Base-by-base conservation (phyloP, 2,888 invertebrate genomes). In the Aspidapion aeneum region DNA sequence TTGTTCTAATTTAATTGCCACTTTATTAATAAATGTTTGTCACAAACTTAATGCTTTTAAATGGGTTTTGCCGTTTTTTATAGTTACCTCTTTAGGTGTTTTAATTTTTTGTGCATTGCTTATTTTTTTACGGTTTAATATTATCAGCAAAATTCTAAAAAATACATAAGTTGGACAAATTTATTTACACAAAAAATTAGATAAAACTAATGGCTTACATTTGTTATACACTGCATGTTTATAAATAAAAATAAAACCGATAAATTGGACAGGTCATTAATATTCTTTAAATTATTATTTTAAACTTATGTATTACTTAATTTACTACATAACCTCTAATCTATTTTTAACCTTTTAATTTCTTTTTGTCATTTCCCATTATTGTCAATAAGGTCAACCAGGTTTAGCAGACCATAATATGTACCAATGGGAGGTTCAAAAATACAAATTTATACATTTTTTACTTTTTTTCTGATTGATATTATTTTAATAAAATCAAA, bases 11-110 rank as follows among this genome's bases (percentile, higher is more conserved):
- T 74, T 35, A 58, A 77, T 78, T 77, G 75, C 79, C 78, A 79
- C 78, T 78, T 77, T 74, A 78, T 76, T 79, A 79, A 80, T 79
- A 80, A 80, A 80, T 80, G 79, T 80, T 79, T 78, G 78, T 80
- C 79, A 79, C 79, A 79, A 60, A 60, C 79, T n/a, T 80, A 79
- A 79, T 80, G 79, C 79, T 79, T 79, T 78, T n/a, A n/a, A n/a
- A 35, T 35, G 35, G 79, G 80, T 79, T 79, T 79, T 80, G 78
- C 78, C 79, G 79, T 80, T 65, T 51, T 19, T 19, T n/a, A n/a
- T 79, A 78, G 78, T 78, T 75, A 76, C 76, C 77, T 77, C 72
- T 75, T 74, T 62, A 56, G 3, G n/a, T 52, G 21, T 63, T 57
- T 22, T 60, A 20, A 57, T 20, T 20, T n/a, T 12, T n/a, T 22